Evolutionary conservation across 2,797 vertebrate species (phyloP).

Genomic region (Tokudaia tokunoshimensis): DNA sequence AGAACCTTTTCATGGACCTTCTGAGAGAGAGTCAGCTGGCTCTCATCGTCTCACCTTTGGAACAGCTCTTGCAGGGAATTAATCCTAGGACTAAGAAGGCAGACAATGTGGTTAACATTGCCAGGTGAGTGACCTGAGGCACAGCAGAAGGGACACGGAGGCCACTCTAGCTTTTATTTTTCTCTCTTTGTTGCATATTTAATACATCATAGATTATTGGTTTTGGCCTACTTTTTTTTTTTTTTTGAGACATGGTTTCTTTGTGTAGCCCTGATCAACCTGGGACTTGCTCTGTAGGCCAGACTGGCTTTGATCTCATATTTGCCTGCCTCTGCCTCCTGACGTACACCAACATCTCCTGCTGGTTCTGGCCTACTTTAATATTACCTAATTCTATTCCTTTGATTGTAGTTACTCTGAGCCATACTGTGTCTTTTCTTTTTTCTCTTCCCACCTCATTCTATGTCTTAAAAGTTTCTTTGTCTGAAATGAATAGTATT

Average conservation of each 20-base stretch:
- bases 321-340: neutral
- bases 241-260: neutral
- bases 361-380: conserved; percentile 8
- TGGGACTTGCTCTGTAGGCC: neutral
- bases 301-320: neutral
- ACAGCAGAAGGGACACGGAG: neutral
- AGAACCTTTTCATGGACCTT: conserved; percentile 97
- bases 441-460: conserved; percentile 18
- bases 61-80: conserved; percentile 98
- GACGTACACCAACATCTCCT: neutral
- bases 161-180: conserved; percentile 31
- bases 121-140: conserved; percentile 90
- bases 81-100: conserved; percentile 96
- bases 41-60: conserved; percentile 95
- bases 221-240: neutral
- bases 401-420: conserved; percentile 60
- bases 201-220: neutral
- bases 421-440: conserved; percentile 2
- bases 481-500: conserved; percentile 24
- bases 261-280: neutral
- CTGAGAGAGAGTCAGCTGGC: conserved; percentile 97
- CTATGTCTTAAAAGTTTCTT: neutral
- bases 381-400: neutral
- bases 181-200: neutral
- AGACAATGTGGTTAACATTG: conserved; percentile 97